Conservation (phyloP, 2,113 vertebrate genomes). For the Rhabdomys dilectus region DNA sequence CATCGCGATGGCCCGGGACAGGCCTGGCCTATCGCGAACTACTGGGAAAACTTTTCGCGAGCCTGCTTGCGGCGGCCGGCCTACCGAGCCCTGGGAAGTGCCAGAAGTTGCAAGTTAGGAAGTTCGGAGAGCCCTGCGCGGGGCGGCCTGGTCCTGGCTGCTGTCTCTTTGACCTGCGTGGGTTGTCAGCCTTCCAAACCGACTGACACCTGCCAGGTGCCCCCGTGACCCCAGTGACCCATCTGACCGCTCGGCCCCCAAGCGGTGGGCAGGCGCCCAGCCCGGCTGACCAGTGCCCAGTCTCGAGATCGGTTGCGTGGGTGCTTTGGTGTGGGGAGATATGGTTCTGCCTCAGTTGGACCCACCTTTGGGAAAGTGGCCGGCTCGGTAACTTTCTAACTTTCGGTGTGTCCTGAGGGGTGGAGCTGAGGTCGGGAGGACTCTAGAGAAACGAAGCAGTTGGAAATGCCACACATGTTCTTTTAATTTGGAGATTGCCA, state of each 20-base stretch:
- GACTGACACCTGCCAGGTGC: constrained; percentile 76
- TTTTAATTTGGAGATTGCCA: constrained; percentile 75
- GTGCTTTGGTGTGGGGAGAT: background rate
- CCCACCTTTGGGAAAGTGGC: background rate
- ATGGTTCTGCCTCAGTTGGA: background rate
- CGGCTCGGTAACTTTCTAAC: background rate
- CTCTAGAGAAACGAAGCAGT: constrained; percentile 42
- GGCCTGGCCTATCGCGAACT: constrained; percentile 59
- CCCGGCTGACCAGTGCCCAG: background rate
- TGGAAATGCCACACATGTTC: constrained; percentile 73
- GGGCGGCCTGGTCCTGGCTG: constrained; percentile 58
- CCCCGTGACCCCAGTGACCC: background rate
- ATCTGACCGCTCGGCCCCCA: background rate
- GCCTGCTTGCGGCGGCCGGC: constrained; percentile 1
- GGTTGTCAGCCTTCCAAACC: constrained; percentile 21
- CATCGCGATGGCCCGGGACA: background rate
- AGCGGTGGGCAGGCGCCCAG: background rate
- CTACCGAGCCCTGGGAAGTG: constrained; percentile 19
- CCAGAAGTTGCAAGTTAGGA: constrained; percentile 39
- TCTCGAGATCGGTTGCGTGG: background rate
- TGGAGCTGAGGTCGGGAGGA: constrained; percentile 74
- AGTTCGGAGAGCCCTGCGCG: constrained; percentile 48
- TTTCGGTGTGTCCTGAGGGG: constrained; percentile 55
- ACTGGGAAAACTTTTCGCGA: background rate
- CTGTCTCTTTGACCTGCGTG: background rate